Evolutionary conservation across 2,797 vertebrate genomes (phyloP).

Genomic region (Nasua narica): DNA sequence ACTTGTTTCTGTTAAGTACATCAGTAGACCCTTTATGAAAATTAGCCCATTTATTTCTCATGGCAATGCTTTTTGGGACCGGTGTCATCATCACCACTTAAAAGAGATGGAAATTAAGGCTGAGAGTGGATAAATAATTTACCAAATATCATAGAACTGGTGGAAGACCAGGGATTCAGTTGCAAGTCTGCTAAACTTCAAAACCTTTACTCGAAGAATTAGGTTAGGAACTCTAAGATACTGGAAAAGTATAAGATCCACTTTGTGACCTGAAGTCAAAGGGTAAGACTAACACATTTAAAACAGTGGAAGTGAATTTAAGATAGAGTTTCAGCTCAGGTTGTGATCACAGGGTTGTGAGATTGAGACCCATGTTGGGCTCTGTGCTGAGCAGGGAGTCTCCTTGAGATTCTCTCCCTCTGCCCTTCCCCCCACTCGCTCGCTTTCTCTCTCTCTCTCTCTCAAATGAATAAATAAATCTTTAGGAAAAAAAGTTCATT

Average conservation of each 20-base stretch:
- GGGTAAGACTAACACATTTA: not conserved
- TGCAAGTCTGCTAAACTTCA: not conserved
- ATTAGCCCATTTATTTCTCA: not conserved
- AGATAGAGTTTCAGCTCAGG: not conserved
- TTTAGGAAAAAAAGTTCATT: not conserved
- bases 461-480: not conserved
- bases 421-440: not conserved
- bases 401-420: not conserved
- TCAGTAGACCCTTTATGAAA: not conserved
- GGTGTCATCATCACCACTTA: not conserved
- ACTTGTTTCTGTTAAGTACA: not conserved
- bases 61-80: not conserved
- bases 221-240: not conserved
- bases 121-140: not conserved
- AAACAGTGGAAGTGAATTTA: not conserved
- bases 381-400: not conserved
- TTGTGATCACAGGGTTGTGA: not conserved
- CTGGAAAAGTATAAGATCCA: not conserved
- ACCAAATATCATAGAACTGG: not conserved
- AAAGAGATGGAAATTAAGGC: not conserved
- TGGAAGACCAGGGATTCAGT: not conserved
- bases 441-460: not conserved
- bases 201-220: not conserved
- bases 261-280: not conserved
- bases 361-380: not conserved